Conservation (phyloP, 2,113 vertebrate genomes). For the Upupa epops region DNA sequence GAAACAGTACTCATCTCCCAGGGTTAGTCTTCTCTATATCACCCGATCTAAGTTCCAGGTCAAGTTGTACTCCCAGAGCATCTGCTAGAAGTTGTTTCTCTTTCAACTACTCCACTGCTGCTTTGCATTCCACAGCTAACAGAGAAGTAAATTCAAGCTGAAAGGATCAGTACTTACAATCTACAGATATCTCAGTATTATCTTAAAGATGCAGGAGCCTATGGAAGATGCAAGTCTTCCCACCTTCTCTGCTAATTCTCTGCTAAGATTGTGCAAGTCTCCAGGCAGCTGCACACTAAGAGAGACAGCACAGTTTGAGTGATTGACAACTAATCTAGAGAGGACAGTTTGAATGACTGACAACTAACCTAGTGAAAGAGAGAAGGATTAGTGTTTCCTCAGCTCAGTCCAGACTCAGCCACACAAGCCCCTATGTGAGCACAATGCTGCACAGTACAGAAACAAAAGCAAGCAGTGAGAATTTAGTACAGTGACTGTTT, state of each 20-base stretch:
- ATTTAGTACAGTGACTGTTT: background rate
- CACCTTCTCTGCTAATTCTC: background rate
- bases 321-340: background rate
- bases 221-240: background rate
- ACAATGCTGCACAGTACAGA: background rate
- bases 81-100: background rate
- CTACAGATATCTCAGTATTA: background rate
- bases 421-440: background rate
- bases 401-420: background rate
- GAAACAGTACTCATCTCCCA: background rate
- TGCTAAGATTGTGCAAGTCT: background rate
- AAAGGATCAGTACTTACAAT: background rate
- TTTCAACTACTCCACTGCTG: background rate
- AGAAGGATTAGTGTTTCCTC: background rate
- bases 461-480: background rate
- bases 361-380: background rate
- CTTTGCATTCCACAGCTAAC: background rate
- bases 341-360: background rate
- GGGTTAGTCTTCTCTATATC: background rate
- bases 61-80: background rate
- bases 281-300: background rate
- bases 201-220: background rate
- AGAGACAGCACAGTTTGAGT: too few relatives aligned
- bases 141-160: background rate
- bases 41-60: background rate